These are phyloP conservation scores for Harpagus bidentatus DNA, from an alignment of 2,113 vertebrate genomes.

Conservation along the genomic window DNA sequence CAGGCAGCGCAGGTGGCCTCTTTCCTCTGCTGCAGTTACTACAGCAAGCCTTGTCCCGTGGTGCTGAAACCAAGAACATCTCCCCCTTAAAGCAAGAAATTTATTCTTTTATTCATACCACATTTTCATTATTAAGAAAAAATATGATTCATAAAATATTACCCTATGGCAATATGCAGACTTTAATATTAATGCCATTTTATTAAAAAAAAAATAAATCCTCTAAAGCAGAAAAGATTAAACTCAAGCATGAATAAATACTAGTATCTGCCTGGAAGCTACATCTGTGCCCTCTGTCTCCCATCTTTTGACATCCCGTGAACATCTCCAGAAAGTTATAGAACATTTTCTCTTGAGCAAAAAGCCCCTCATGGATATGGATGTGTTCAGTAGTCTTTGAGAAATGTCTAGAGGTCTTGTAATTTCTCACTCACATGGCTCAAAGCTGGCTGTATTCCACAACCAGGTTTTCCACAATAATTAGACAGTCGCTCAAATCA, in stretches of 20 bases:
- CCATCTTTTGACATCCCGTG: conserved; percentile 15
- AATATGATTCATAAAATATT: conserved; percentile 45
- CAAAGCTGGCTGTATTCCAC: neutral
- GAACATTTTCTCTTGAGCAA: conserved; percentile 8
- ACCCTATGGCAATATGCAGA: conserved; percentile 45
- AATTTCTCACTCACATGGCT: neutral
- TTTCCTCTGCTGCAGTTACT: neutral
- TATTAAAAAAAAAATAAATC: conserved; percentile 46
- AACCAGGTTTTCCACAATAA: neutral
- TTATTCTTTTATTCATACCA: conserved; percentile 42
- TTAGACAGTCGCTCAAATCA: neutral
- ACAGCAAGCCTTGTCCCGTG: neutral
- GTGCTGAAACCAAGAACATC: neutral
- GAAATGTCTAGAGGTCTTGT: neutral
- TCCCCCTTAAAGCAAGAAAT: conserved; percentile 28
- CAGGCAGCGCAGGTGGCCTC: neutral
- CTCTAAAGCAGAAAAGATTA: conserved; percentile 60
- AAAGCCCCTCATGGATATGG: neutral
- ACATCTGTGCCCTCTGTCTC: conserved; percentile 36
- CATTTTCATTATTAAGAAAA: conserved; percentile 47
- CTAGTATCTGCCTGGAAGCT: conserved; percentile 21
- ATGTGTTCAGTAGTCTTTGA: neutral
- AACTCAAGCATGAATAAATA: conserved; percentile 61
- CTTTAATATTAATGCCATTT: conserved; percentile 62
- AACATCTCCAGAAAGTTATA: conserved; percentile 33